Evolutionary conservation across 2,113 vertebrate species (phyloP).

Genomic region (Brachyistius frenatus): DNA sequence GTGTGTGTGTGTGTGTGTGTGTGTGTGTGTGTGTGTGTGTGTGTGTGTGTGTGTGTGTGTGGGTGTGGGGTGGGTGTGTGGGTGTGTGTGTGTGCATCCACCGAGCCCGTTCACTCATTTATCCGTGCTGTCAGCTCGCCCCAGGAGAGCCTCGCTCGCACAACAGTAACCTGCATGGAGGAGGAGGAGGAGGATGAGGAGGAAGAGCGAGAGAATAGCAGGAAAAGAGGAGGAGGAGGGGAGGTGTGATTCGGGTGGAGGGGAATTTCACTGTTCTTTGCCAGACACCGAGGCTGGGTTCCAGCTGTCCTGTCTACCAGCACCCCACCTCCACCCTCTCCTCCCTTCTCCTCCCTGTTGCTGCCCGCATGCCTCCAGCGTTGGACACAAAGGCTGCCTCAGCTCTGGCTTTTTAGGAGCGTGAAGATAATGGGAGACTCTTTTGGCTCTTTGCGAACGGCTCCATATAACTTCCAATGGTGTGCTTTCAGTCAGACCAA

Average conservation of each 20-base stretch:
- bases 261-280: constrained; percentile 54
- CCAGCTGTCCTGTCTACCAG: constrained; percentile 63
- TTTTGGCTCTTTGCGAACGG: constrained; percentile 50
- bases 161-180: constrained; percentile 51
- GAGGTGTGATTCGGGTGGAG: constrained; percentile 47
- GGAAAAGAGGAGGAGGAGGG: background rate
- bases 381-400: constrained; percentile 50
- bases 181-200: constrained; percentile 33
- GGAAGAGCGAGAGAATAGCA: constrained; percentile 9
- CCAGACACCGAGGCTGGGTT: constrained; percentile 63
- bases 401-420: constrained; percentile 45
- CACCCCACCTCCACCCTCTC: background rate
- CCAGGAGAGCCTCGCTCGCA: constrained; percentile 57
- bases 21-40: background rate
- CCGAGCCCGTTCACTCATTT: constrained; percentile 63
- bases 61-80: background rate
- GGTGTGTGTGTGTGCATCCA: constrained; percentile 24
- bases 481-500: constrained; percentile 43
- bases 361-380: constrained; percentile 44
- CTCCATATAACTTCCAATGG: constrained; percentile 11
- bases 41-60: background rate
- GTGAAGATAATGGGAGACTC: constrained; percentile 55
- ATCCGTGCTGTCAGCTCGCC: constrained; percentile 65
- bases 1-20: constrained; percentile 11
- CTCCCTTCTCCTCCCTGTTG: constrained; percentile 17